A percentile compares a stretch with the other conserved stretches of the same genome.
phyloP scores from a whole-genome alignment of 2,797 vertebrate species.

The Molossus alvarezi region DNA sequence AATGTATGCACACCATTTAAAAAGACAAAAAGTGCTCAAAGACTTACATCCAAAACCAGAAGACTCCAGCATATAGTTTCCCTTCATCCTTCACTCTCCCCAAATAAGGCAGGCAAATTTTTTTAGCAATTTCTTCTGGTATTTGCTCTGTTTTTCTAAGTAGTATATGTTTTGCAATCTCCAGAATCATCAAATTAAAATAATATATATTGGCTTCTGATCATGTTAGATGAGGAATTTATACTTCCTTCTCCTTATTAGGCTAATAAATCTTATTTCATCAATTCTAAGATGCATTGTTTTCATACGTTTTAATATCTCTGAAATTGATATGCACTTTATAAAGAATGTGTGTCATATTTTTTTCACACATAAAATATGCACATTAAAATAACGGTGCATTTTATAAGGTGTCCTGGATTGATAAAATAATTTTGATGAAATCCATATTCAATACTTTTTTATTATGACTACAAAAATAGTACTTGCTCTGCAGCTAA shows the following conservation, averaged over 20 bases:
- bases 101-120: neutral
- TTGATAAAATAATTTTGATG: constrained; percentile 1
- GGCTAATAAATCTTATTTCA: neutral
- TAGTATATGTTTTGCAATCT: neutral
- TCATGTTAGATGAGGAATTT: neutral
- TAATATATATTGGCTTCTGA: neutral
- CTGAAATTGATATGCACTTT: neutral
- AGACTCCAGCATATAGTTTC: neutral
- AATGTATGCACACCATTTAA: neutral
- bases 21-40: neutral
- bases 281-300: neutral
- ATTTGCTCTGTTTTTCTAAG: neutral
- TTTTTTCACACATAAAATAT: neutral
- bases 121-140: neutral
- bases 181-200: neutral
- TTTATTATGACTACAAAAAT: neutral
- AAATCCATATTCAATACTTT: neutral
- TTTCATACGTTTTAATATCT: constrained; percentile 16
- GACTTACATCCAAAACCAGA: neutral
- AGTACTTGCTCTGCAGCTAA: neutral
- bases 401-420: neutral
- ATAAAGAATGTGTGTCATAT: neutral
- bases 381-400: neutral
- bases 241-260: neutral
- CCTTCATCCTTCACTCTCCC: neutral